Percentiles rank a stretch among this genome's conserved stretches.
phyloP scores from a whole-genome alignment of 2,888 invertebrate genomes.

The Lithosia quadra region DNA sequence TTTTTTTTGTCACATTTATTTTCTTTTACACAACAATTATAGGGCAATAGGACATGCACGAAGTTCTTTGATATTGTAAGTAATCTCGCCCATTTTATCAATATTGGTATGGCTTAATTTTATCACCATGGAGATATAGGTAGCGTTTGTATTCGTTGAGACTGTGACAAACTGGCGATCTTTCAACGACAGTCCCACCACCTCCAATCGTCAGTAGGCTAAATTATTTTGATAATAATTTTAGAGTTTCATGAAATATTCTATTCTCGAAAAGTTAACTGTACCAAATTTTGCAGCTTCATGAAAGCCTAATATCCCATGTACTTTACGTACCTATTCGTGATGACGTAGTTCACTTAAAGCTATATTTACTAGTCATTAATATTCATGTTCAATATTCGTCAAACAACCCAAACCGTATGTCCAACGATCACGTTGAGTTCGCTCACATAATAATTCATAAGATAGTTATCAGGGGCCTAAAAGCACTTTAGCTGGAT shows the following conservation, averaged over 20 bases:
- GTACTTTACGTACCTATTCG: not conserved
- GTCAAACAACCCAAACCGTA: constrained; percentile 32
- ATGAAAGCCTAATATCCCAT: not conserved
- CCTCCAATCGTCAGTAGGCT: too few relatives aligned
- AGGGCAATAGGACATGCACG: not conserved
- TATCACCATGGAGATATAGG: too few relatives aligned
- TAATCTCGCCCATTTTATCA: too few relatives aligned
- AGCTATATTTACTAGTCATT: constrained; percentile 6
- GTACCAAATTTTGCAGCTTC: not conserved
- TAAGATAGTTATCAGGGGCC: constrained; percentile 73
- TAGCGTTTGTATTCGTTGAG: too few relatives aligned
- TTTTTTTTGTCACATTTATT: not conserved
- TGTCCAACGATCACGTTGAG: constrained; percentile 46
- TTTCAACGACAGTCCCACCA: too few relatives aligned
- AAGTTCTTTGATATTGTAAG: not conserved
- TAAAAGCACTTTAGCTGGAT: constrained; percentile 75
- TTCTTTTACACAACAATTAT: not conserved
- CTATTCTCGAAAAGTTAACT: not conserved
- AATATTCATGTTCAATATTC: constrained; percentile 22
- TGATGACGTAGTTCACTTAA: not conserved
- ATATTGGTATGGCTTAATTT: too few relatives aligned
- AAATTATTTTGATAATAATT: too few relatives aligned
- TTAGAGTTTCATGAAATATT: not conserved
- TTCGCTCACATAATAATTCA: constrained; percentile 67
- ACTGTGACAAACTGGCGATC: too few relatives aligned